Evolutionary conservation across 2,797 vertebrate species (phyloP), one percentile per base, ranked within the genome.

Genomic region (Micropoecilia bifurca): DNA sequence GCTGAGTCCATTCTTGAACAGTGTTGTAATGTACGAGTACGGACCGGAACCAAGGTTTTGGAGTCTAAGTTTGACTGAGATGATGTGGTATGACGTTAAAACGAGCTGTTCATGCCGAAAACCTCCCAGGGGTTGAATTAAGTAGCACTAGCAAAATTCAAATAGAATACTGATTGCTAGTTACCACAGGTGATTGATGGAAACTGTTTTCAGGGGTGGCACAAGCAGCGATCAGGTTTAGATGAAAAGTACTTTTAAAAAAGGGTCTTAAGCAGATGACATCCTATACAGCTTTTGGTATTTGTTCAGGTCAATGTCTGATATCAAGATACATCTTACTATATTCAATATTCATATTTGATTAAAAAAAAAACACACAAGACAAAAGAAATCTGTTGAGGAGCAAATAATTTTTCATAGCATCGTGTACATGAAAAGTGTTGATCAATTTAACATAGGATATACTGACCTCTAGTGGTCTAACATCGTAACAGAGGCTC

Each of bases 401-500:
- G 63, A 33, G n/a, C 57, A 59, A 59, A 59, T 9, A 0, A 8
- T 3, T 20, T 63, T 63, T 63, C 18, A 57, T 28, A n/a, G 25
- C 25, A 10, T 61, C 2, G 7, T 36, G 16, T 10, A 3, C 22
- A 41, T 12, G 3, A 39, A 14, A 73, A 4, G 12, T 20, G 18
- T 55, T 14, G 75, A 71, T 69, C 2, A 30, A 46, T 4, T 74
- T 47, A 30, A 48, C 36, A 76, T n/a, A 48, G 20, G 22, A 10
- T 1, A 85, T 72, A 77, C n/a, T 16, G 89, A 72, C 92, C 89
- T 89, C 90, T 92, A 83, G 89, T 90, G 91, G 91, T 84, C 53
- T 0, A 71, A 71, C 63, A 14, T 1, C 13, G 20, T 75, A 68
- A 87, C 47, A 76, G 39, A 53, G 45, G 69, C 53, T 72, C 45